Evolutionary conservation across 2,113 vertebrate genomes (phyloP).

Genomic region (Syngnathus scovelli): DNA sequence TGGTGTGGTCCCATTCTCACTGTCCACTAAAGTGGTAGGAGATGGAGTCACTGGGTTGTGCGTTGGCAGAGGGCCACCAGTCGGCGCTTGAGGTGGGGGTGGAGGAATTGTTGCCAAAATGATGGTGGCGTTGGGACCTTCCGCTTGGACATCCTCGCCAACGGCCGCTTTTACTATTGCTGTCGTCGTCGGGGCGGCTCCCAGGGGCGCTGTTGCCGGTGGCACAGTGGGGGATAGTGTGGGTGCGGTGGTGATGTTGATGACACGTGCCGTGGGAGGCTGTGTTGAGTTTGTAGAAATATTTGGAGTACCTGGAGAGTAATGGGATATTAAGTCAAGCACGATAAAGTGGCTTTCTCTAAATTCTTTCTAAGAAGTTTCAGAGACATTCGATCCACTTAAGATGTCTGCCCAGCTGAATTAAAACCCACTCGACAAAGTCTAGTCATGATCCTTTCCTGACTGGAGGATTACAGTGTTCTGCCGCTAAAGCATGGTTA

Average conservation of each 20-base stretch:
- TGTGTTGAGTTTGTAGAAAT: slow-evolving; percentile 40
- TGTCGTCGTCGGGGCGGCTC: slow-evolving; percentile 8
- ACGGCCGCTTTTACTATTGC: slow-evolving; percentile 4
- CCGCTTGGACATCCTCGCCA: slow-evolving; percentile 4
- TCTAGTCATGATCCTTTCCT: not conserved
- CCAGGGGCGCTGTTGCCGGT: slow-evolving; percentile 12
- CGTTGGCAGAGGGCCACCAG: slow-evolving; percentile 15
- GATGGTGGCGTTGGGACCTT: slow-evolving; percentile 6
- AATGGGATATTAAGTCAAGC: not conserved
- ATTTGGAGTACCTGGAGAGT: slow-evolving; percentile 36
- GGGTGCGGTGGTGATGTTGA: slow-evolving; percentile 24
- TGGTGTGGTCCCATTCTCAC: slow-evolving; percentile 20
- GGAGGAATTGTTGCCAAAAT: slow-evolving; percentile 10
- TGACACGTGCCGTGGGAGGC: slow-evolving; percentile 15
- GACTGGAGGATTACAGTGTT: not conserved
- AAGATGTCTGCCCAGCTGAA: not conserved
- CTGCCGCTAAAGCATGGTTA: not conserved
- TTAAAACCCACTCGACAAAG: not conserved
- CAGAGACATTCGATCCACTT: not conserved
- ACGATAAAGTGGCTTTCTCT: not conserved
- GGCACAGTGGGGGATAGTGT: slow-evolving; percentile 12
- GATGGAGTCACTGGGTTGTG: slow-evolving; percentile 7
- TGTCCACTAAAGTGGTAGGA: slow-evolving; percentile 11
- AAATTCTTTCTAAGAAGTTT: not conserved
- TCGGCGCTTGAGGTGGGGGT: slow-evolving; percentile 15